Conservation (phyloP, 1,140 invertebrate species). For the Drosophila ironensis region DNA sequence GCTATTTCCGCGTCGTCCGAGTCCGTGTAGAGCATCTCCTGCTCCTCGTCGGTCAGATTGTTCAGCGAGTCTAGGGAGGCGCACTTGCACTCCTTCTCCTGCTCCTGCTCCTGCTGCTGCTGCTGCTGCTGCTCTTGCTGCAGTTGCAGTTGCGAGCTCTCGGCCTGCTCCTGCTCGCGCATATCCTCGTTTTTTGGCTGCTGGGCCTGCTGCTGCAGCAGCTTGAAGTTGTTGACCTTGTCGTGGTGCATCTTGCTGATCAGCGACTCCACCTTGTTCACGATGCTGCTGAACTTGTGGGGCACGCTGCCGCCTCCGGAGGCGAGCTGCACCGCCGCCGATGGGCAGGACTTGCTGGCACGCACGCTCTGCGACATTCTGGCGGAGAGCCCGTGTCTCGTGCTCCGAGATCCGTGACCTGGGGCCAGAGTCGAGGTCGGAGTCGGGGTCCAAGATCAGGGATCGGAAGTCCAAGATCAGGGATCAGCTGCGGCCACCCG, state of each 20-base stretch:
- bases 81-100: slow-evolving; percentile 75
- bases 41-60: slow-evolving; percentile 84
- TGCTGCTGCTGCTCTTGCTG: slow-evolving; percentile 19
- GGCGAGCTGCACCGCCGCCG: slow-evolving; percentile 11
- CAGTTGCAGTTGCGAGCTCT: too few species aligned
- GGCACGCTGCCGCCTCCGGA: slow-evolving; percentile 34
- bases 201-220: slow-evolving; percentile 53
- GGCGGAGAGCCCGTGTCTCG: neutral
- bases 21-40: slow-evolving; percentile 69
- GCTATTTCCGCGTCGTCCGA: slow-evolving; percentile 81
- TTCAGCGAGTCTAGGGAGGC: slow-evolving; percentile 86
- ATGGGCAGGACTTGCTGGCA: slow-evolving; percentile 53
- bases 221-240: slow-evolving; percentile 65
- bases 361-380: slow-evolving; percentile 65
- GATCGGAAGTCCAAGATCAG: neutral
- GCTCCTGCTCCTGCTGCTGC: neutral
- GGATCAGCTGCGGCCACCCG: too few species aligned
- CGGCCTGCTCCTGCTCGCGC: slow-evolving; percentile 54
- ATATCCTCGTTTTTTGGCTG: too few species aligned
- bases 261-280: slow-evolving; percentile 80
- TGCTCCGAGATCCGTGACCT: neutral
- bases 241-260: slow-evolving; percentile 81
- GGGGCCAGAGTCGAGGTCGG: too few species aligned
- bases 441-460: neutral
- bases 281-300: slow-evolving; percentile 77